Conservation (phyloP, 2,113 vertebrate genomes). For the Menura novaehollandiae region DNA sequence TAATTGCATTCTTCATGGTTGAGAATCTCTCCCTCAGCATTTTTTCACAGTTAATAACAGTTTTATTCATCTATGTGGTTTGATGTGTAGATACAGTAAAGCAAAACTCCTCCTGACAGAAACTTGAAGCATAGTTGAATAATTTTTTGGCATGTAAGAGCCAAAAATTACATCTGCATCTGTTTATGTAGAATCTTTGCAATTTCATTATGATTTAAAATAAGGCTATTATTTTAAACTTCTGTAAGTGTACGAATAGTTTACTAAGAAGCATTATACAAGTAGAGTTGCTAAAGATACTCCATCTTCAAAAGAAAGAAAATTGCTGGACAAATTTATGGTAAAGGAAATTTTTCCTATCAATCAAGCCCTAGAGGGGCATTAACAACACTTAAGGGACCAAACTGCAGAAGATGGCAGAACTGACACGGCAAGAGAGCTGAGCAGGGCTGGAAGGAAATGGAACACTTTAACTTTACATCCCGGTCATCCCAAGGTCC, state of each 20-base stretch:
- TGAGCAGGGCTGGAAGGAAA: slow-evolving; percentile 60
- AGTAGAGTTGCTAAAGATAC: background rate
- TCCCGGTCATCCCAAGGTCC: slow-evolving; percentile 78
- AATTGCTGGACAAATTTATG: slow-evolving; percentile 60
- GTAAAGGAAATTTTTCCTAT: slow-evolving; percentile 66
- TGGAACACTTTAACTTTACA: slow-evolving; percentile 62
- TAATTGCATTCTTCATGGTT: slow-evolving; percentile 55
- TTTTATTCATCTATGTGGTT: background rate
- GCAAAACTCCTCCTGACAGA: slow-evolving; percentile 2
- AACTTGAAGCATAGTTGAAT: background rate
- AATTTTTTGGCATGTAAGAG: background rate
- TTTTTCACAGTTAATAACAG: background rate
- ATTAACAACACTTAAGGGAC: slow-evolving; percentile 62
- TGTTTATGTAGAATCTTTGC: background rate
- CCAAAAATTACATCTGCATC: background rate
- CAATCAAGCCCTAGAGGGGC: slow-evolving; percentile 65
- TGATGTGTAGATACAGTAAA: background rate
- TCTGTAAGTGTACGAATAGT: background rate
- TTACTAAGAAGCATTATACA: background rate
- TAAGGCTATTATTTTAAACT: background rate
- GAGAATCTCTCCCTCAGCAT: background rate
- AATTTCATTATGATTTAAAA: background rate
- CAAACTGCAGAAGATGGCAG: slow-evolving; percentile 44
- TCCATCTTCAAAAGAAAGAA: slow-evolving; percentile 14
- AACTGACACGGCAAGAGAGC: slow-evolving; percentile 12